Base-by-base conservation (phyloP, 1,140 invertebrate species). In the Neodiprion lecontei region DNA sequence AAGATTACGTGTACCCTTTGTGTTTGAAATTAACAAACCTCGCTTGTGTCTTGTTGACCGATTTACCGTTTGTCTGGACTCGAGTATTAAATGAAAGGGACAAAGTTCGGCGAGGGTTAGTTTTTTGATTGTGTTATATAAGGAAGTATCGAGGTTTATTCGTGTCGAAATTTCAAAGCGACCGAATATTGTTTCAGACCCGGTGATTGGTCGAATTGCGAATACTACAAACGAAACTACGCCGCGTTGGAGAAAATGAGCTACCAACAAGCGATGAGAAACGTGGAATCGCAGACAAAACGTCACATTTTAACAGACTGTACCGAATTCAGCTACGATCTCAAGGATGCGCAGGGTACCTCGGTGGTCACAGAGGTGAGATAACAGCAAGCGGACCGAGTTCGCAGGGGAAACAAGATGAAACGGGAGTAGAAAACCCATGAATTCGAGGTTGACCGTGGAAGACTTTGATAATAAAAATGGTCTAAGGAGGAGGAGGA, bases 161-260 rank as follows among this genome's bases (percentile, higher is more conserved):
- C 0, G 28, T 5, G 28, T 40, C 28, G 1, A 40, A 3, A 40
- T 1, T 77, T 86, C 70, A 40, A 40, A 40, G 28, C 5, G 28
- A 40, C 28, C 28, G 5, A 3, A 40, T 88, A 40, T 88, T 87
- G 77, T 78, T 73, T 74, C 69, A 61, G 48, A 40, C 61, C 69
- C 14, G 49, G 72, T 17, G 61, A 69, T 47, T 61, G 50, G 48
- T 61, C 69, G 11, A 77, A 79, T 68, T 78, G 76, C 72, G 67
- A 74, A 21, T 77, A 75, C 73, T 75, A 73, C 40, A 80, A 88
- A 70, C 86, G 85, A 79, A 82, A 90, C 75, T 90, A 90, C 74
- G 77, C 81, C 66, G 72, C 81, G 0, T 72, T 89, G 21, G 76
- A 80, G 47, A 69, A 77, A 48, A 81, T 89, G 79, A 75, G 79